Evolutionary conservation across 2,797 vertebrate genomes (phyloP), one percentile per base, ranked within the genome.

Genomic region (Phyllotis vaccarum): DNA sequence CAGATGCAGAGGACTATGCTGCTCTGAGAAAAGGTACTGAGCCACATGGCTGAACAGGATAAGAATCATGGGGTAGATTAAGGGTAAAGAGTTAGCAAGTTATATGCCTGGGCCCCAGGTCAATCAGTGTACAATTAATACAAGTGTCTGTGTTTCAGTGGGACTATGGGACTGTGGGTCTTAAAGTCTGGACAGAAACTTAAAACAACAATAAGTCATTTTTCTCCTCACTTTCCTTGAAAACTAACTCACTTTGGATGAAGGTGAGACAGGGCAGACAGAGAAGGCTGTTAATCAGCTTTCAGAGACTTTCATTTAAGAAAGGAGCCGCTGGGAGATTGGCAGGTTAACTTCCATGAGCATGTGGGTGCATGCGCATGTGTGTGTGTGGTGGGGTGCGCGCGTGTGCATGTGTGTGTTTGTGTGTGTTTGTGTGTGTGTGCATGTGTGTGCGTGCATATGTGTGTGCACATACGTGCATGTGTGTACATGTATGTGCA

Each of bases 281-380:
- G 37, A 62, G 37, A 86, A 76, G 56, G 34, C 12, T 46, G 17
- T n/a, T 54, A n/a, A 66, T 22, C 11, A 40, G n/a, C 21, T 75
- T 56, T 70, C 58, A 58, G 34, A 24, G 4, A 4, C 62, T 60
- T 72, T 56, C 9, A 24, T n/a, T n/a, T 22, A 49, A 58, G 58
- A n/a, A 62, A 40, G 7, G 56, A 24, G 16, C 52, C 1, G 1
- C 74, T 21, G 19, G 76, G 54, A 43, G 19, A 21, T 5, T 0
- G 0, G 58, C 7, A 31, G 72, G 34, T 31, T 31, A n/a, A 79
- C n/a, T 62, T n/a, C 11, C 8, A 2, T 1, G 27, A 80, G 68
- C 16, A 13, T 3, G 49, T 11, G 1, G 16, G 43, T 27, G 72
- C 27, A 4, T 27, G 10, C 2, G 0, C 5, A n/a, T 8, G 6